Base-by-base conservation (phyloP, 2,797 vertebrate genomes). In the Tinamus major region DNA sequence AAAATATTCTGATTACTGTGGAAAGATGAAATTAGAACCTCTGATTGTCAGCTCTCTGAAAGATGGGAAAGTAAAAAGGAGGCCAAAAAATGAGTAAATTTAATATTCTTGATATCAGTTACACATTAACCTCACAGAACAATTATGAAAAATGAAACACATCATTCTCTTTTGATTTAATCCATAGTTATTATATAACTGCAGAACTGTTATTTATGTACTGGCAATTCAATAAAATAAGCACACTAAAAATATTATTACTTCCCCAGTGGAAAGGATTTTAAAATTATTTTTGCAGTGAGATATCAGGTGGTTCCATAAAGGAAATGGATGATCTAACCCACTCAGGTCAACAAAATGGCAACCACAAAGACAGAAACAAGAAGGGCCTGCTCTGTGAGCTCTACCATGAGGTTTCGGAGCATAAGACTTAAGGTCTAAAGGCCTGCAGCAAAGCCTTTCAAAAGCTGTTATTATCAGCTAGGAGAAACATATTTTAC, bases 11-110 rank as follows among this genome's bases (percentile, higher is more conserved):
- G 62, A 90, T 88, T 53, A 46, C 62, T 64, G 76, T 49, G 91
- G 74, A 69, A 93, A 44, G 75, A 87, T 64, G 70, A 80, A 94
- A 89, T 93, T 77, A 89, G 78, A 84, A 74, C 16, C 53, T 87
- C 35, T 80, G 68, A 90, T 6, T 93, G 81, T 82, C 84, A 94
- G 84, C 39, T 65, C 41, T 77, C 24, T 31, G 58, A 21, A 72
- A 69, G 27, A 69, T 31, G 2, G 27, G 18, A 81, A 79, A 94
- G 71, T 33, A 11, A 70, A 8, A 58, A 9, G n/a, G 70, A 90
- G 26, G 51, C 6, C 5, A 58, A 67, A 92, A 77, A 37, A 24
- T 1, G 0, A 53, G 27, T n/a, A 59, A 42, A 79, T 6, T 19
- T 3, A 65, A 76, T 39, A 62, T 6, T 46, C 53, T 41, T 20